phyloP scores from a whole-genome alignment of 2,797 vertebrate genomes.

The Tachyglossus aculeatus region DNA sequence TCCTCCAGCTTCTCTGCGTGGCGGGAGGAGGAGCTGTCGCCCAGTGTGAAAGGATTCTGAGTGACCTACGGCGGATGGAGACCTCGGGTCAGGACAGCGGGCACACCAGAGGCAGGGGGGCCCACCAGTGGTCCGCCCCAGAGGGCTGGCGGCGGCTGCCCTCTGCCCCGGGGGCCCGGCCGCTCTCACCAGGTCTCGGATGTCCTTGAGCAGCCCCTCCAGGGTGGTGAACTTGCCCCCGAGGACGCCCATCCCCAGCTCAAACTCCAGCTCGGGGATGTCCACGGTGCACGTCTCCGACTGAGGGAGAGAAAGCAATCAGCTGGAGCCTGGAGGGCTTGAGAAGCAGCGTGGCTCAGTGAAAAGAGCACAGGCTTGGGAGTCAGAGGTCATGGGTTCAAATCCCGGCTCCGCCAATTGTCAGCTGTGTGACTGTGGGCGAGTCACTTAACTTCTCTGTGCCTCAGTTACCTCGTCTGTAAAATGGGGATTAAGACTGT shows the following conservation, averaged over 20 bases:
- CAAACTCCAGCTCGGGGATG: slow-evolving; percentile 95
- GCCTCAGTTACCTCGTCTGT: too few species aligned
- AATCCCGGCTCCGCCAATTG: too few species aligned
- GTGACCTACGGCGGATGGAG: slow-evolving; percentile 71
- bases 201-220: slow-evolving; percentile 91
- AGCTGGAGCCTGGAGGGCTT: too few species aligned
- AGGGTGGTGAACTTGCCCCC: slow-evolving; percentile 95
- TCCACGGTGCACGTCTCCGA: slow-evolving; percentile 89
- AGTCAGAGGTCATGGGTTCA: too few species aligned
- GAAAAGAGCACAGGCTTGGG: too few species aligned
- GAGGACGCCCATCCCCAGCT: slow-evolving; percentile 91
- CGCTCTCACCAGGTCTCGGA: slow-evolving; percentile 82
- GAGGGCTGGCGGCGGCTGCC: too few species aligned
- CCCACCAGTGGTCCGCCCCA: background rate
- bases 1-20: slow-evolving; percentile 75
- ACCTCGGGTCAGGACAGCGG: background rate
- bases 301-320: slow-evolving; percentile 49
- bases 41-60: slow-evolving; percentile 90
- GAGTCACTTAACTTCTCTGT: too few species aligned
- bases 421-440: too few species aligned
- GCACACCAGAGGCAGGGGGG: too few species aligned
- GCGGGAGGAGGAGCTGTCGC: slow-evolving; percentile 80
- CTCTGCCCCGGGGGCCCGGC: accelerated
- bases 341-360: background rate
- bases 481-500: too few species aligned